Evolutionary conservation across 2,113 vertebrate species (phyloP), one percentile per base, ranked within the genome.

Genomic region (Paralichthys olivaceus): DNA sequence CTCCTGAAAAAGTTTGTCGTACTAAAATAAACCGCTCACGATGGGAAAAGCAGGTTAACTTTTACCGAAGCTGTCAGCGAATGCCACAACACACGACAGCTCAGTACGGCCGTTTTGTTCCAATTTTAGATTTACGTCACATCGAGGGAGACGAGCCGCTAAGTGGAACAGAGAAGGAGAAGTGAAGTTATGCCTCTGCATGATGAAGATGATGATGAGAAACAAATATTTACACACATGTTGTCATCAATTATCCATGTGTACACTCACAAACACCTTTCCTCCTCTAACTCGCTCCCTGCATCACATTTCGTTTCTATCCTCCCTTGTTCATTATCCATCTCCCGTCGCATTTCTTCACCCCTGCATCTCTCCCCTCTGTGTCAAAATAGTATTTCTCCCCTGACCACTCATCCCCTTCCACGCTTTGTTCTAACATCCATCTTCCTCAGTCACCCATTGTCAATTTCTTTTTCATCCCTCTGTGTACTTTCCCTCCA

Each of bases 191-290:
- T 12, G 64, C 7, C 23, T 70, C 68, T 56, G 54, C 69, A 68
- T 88, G 56, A 75, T 57, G 20, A 76, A 43, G 25, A 81, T 64
- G 26, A 59, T 64, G 60, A 79, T 63, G n/a, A 53, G 0, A 69
- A 51, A 74, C 84, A 83, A 78, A 90, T 82, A 88, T 88, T 86
- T 87, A 72, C 87, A 83, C 69, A 79, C 60, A 80, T 68, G 62
- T 70, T 75, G 82, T 82, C 76, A 29, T 81, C 79, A 80, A 84
- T 85, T 77, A 80, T 67, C 64, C 69, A 70, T 7, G 23, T 60
- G 22, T 55, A 77, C 17, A 23, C 55, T 71, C 49, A 7, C 58
- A 45, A 20, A 12, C n/a, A 26, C 53, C 62, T 47, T 54, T 57
- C 25, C 17, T 43, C 29, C 2, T n/a, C 7, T 54, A 49, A 22